Percentiles rank a stretch among this genome's conserved stretches.
These are phyloP conservation scores for Campoplex capitator DNA, from an alignment of 2,888 invertebrate genomes.

Conservation along the genomic window DNA sequence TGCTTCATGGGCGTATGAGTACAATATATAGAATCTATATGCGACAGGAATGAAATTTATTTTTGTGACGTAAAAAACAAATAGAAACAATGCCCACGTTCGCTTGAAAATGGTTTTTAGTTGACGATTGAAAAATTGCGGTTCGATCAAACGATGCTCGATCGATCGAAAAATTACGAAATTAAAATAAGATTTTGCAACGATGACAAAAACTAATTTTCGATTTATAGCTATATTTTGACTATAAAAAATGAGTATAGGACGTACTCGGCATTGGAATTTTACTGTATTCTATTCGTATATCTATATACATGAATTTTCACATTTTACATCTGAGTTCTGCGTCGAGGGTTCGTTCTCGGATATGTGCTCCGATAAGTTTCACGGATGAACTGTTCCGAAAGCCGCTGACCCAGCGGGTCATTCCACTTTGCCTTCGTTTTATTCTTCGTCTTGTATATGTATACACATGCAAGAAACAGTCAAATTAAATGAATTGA, in stretches of 20 bases:
- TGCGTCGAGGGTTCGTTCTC: slow-evolving; percentile 62
- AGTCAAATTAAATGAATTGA: slow-evolving; percentile 13
- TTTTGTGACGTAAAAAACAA: neutral
- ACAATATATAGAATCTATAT: neutral
- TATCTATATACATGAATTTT: slow-evolving; percentile 27
- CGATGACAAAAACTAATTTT: neutral
- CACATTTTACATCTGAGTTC: slow-evolving; percentile 33
- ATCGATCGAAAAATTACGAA: neutral
- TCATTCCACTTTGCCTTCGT: slow-evolving; percentile 11
- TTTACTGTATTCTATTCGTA: neutral
- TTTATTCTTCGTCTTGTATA: neutral
- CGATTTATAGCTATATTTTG: neutral
- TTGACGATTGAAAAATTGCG: too few species aligned
- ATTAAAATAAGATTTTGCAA: neutral
- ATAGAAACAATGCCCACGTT: neutral
- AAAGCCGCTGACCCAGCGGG: slow-evolving; percentile 65
- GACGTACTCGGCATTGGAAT: too few species aligned
- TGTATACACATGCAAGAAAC: neutral
- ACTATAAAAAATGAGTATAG: neutral
- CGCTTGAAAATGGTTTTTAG: too few species aligned
- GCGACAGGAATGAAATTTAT: neutral
- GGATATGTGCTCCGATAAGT: slow-evolving; percentile 83
- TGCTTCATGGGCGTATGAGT: neutral
- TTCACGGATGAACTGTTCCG: slow-evolving; percentile 79
- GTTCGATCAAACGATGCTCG: too few species aligned